A percentile compares a stretch with the other conserved stretches of the same genome.
Evolutionary conservation across 2,888 invertebrate species (phyloP).

Genomic region (Platerodrilus igneus): DNA sequence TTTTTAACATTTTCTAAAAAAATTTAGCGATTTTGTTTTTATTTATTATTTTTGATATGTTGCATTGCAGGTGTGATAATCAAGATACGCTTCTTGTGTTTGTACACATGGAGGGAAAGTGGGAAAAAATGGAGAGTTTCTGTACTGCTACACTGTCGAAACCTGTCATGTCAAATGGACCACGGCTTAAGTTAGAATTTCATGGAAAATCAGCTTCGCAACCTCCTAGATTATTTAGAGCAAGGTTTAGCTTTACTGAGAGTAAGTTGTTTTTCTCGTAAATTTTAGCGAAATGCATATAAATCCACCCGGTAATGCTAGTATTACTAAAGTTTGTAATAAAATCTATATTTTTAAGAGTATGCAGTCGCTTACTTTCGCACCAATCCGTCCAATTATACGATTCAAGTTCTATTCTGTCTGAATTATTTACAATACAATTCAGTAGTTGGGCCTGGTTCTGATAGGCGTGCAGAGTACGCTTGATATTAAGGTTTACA

Average conservation of each 20-base stretch:
- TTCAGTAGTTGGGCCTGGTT: too few species aligned
- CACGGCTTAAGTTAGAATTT: constrained; percentile 81
- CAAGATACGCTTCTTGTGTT: constrained; percentile 77
- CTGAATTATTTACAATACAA: too few species aligned
- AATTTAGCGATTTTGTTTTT: background rate
- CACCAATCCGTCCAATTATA: too few species aligned
- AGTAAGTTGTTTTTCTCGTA: constrained; percentile 58
- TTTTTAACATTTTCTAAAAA: background rate
- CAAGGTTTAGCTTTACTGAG: constrained; percentile 83
- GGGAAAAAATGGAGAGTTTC: constrained; percentile 82
- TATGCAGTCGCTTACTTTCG: too few species aligned
- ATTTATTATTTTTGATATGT: constrained; percentile 2
- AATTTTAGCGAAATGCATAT: background rate
- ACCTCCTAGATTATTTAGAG: constrained; percentile 80
- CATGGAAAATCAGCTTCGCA: constrained; percentile 72
- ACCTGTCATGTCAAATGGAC: constrained; percentile 90
- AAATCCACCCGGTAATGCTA: too few species aligned
- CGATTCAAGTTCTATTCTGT: too few species aligned
- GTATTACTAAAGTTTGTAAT: too few species aligned
- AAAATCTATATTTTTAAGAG: too few species aligned
- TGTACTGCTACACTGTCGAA: constrained; percentile 80
- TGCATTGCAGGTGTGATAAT: constrained; percentile 65
- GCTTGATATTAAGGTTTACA: too few species aligned
- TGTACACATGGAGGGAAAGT: constrained; percentile 74
- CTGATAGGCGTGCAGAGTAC: too few species aligned